These are phyloP conservation scores for Gymnocephalus cernua DNA, from an alignment of 2,113 vertebrate species.

Conservation along the genomic window DNA sequence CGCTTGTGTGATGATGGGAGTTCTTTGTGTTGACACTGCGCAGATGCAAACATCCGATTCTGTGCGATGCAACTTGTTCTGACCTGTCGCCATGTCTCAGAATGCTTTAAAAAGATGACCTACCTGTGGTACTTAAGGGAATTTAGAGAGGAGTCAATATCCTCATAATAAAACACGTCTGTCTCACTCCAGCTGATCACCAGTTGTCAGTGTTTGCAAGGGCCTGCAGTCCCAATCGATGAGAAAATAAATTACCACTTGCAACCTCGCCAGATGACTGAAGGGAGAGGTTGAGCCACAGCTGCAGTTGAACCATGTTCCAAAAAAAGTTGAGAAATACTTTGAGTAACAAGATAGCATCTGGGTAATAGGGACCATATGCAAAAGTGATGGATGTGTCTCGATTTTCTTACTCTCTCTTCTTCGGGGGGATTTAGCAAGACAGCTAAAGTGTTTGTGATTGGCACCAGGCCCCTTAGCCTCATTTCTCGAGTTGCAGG, in stretches of 20 bases:
- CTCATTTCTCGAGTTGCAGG: conserved; percentile 58
- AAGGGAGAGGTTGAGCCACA: conserved; percentile 25
- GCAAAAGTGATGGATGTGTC: conserved; percentile 34
- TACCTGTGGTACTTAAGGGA: conserved; percentile 43
- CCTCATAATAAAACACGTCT: conserved; percentile 62
- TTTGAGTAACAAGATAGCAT: conserved; percentile 29
- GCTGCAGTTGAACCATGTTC: background rate
- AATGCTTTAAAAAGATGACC: conserved; percentile 29
- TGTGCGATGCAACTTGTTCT: conserved; percentile 1
- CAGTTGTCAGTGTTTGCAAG: conserved; percentile 48
- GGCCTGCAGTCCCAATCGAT: conserved; percentile 58
- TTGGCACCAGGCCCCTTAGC: conserved; percentile 44
- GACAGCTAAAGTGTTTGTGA: conserved; percentile 54
- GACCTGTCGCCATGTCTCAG: background rate
- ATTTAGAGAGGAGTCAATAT: conserved; percentile 65
- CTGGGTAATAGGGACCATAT: conserved; percentile 24
- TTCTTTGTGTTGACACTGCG: background rate
- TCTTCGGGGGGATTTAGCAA: conserved; percentile 5
- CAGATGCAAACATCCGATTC: background rate
- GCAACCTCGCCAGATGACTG: conserved; percentile 27
- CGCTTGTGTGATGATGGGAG: background rate
- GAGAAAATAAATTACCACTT: conserved; percentile 60
- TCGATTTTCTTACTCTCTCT: conserved; percentile 23
- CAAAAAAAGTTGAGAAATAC: conserved; percentile 23
- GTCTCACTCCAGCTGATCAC: conserved; percentile 62